Base-by-base conservation (phyloP, 2,113 vertebrate genomes). In the Eubucco bourcierii region DNA sequence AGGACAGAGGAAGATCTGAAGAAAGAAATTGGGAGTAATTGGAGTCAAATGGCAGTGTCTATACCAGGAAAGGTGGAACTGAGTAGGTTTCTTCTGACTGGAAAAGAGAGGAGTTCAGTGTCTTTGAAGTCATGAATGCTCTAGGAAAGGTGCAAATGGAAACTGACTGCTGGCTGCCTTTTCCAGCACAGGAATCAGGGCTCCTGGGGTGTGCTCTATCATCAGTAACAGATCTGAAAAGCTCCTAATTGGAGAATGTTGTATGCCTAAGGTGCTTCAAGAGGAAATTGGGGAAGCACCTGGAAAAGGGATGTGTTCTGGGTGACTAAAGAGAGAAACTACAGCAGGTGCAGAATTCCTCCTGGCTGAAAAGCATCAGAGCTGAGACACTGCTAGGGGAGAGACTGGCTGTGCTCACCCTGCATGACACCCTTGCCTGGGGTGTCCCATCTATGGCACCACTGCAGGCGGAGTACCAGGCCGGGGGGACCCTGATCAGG, bases 401-500 rank as follows among this genome's bases (percentile, higher is more conserved):
- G 25, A 34, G 28, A 6, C 41, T 60, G 77, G 46, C 33, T 64
- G n/a, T 52, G 47, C 28, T 64, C 2, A 0, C 4, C 13, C 17
- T 21, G n/a, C 0, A 0, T 4, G 25, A n/a, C 31, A 58, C 18
- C 13, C n/a, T 61, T 58, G 10, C 29, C 53, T 1, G 2, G 16
- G 27, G 3, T 6, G 25, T 27, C 44, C 12, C 18, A 21, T 2
- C 24, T 12, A 5, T 0, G 0, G 41, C 41, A 60, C 10, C 0
- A 12, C 64, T 33, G 59, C 33, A 60, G 66, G 47, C 56, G 47
- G 34, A 28, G n/a, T 13, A 16, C 15, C 47, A 33, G 12, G 19
- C n/a, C 52, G 46, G 29, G 72, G 44, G 65, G 29, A 66, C 24
- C 15, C 46, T 21, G 31, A 64, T 52, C 52, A 2, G 1, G 37